Evolutionary conservation across 2,888 invertebrate genomes (phyloP), one percentile per base, ranked within the genome.

Genomic region (Neoascia interrupta): DNA sequence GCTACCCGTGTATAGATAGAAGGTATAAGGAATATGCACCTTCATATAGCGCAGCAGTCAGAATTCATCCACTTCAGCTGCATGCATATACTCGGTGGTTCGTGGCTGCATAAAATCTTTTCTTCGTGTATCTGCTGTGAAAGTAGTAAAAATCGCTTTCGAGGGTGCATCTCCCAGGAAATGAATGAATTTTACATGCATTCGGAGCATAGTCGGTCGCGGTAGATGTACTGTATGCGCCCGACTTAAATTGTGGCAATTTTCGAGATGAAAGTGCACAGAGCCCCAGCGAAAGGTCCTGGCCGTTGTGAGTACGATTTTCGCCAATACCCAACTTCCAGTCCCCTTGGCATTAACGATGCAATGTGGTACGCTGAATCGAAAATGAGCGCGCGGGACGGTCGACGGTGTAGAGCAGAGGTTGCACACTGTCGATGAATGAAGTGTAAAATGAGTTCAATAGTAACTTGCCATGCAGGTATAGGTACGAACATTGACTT

Each of bases 141-240:
- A 75, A 76, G 64, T 70, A 56, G 63, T 76, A 76, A 76, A 76
- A 76, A 76, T 64, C 60, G 70, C 64, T 64, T 76, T 53, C 53
- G 56, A 66, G 66, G 66, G 34, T 56, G 63, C 72, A 70, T 76
- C 64, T 76, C 58, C 39, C 66, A 79, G 79, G 73, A 79, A 73
- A 79, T 73, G 66, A 79, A 79, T 79, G 79, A 79, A 79, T 79
- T 79, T 79, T 72, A 79, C 79, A 79, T 79, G 79, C 64, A 79
- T 72, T 73, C 73, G 61, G 72, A 72, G 47, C 51, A 37, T 6
- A 21, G 15, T n/a, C n/a, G n/a, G n/a, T n/a, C 45, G 70, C 39
- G 70, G 34, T 51, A 63, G n/a, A n/a, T n/a, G n/a, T n/a, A n/a
- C n/a, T n/a, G n/a, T n/a, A n/a, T n/a, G n/a, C n/a, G n/a, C n/a